phyloP scores from a whole-genome alignment of 1,140 invertebrate genomes.

The Chymomyza costata region DNA sequence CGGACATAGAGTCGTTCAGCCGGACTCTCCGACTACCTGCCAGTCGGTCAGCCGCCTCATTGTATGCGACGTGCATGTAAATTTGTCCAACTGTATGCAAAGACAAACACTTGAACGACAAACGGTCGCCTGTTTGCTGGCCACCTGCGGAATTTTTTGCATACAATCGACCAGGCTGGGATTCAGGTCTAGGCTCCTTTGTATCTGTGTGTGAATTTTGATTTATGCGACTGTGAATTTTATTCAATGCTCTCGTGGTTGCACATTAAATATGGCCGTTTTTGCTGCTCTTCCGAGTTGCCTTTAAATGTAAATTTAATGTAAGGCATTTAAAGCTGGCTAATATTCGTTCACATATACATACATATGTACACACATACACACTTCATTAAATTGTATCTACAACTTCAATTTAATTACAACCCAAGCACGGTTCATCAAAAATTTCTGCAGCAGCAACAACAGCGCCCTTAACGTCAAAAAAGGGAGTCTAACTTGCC shows the following conservation, averaged over 20 bases:
- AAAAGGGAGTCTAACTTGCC: too few relatives aligned
- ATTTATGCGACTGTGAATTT: constrained; percentile 51
- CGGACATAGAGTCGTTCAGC: constrained; percentile 24
- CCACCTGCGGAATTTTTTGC: constrained; percentile 62
- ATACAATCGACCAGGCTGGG: constrained; percentile 48
- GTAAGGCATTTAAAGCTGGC: constrained; percentile 17
- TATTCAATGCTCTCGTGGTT: neutral
- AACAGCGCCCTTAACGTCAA: too few relatives aligned
- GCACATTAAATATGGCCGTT: constrained; percentile 2
- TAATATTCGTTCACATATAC: constrained; percentile 39
- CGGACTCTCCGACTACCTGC: constrained; percentile 14
- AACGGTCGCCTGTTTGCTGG: constrained; percentile 32
- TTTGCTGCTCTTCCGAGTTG: neutral
- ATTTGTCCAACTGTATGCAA: constrained; percentile 62
- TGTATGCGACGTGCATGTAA: constrained; percentile 59
- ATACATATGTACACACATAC: constrained; percentile 48
- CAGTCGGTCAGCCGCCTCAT: constrained; percentile 29
- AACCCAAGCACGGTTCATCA: constrained; percentile 59
- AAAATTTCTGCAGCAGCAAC: constrained; percentile 43
- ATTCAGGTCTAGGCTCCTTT: neutral
- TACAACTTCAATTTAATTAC: constrained; percentile 72
- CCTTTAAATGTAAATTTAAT: constrained; percentile 21
- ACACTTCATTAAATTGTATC: constrained; percentile 55
- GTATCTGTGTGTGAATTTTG: constrained; percentile 41
- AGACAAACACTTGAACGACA: constrained; percentile 56